Conservation (phyloP, 2,113 vertebrate species). For the Psilopsiagon aymara region DNA sequence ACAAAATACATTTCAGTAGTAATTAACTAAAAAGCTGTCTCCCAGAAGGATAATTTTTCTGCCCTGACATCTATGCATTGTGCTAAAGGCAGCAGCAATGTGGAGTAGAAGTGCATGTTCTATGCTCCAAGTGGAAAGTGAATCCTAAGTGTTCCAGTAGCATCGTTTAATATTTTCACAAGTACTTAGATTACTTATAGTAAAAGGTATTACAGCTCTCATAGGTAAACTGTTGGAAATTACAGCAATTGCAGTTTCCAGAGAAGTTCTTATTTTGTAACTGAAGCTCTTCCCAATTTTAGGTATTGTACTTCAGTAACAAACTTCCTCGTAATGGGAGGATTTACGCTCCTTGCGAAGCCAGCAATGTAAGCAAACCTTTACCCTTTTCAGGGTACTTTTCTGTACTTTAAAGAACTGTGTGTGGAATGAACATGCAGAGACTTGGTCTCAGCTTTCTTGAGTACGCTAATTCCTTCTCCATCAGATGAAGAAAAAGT, state of each 20-base stretch:
- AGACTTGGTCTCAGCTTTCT: background rate
- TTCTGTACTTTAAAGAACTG: background rate
- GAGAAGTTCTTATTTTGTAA: background rate
- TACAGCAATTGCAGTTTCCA: background rate
- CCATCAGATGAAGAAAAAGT: background rate
- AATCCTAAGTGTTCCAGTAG: background rate
- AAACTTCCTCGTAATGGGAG: conserved; percentile 93
- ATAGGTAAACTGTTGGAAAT: background rate
- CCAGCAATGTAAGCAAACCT: conserved; percentile 87
- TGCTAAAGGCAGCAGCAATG: background rate
- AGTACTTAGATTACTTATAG: background rate
- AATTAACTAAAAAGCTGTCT: background rate
- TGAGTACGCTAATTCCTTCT: background rate
- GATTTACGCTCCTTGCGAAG: conserved; percentile 88
- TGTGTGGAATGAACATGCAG: background rate
- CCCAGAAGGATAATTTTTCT: background rate
- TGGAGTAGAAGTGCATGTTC: background rate
- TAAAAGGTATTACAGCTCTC: background rate
- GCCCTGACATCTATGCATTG: background rate
- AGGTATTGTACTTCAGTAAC: conserved; percentile 88
- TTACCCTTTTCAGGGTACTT: background rate
- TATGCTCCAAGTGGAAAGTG: background rate
- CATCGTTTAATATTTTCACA: background rate
- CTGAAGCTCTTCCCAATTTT: background rate
- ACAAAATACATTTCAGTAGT: background rate